Percentiles rank a stretch among this genome's conserved stretches.
phyloP scores from a whole-genome alignment of 2,888 invertebrate species.

The Drosophila sordidapex region DNA sequence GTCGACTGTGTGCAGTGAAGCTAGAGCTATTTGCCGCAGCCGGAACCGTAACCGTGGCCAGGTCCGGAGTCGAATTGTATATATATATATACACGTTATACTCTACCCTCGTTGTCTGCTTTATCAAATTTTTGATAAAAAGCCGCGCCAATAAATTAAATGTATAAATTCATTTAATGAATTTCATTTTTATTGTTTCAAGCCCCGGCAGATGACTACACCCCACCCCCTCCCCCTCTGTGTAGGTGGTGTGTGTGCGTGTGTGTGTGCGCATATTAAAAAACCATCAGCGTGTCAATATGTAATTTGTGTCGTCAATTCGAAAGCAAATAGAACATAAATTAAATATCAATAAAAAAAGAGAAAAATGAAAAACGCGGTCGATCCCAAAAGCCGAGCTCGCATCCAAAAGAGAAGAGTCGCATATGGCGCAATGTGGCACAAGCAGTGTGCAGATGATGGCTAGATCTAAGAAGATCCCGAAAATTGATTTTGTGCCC shows the following conservation, averaged over 20 bases:
- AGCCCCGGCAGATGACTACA: conserved; percentile 56
- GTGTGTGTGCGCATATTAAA: conserved; percentile 75
- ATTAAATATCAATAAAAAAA: conserved; percentile 72
- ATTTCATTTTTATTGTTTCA: conserved; percentile 76
- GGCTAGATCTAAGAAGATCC: conserved; percentile 53
- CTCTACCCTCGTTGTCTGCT: conserved; percentile 40
- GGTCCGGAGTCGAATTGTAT: conserved; percentile 7
- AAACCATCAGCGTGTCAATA: conserved; percentile 82
- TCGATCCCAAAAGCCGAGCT: conserved; percentile 32
- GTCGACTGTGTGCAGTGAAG: conserved; percentile 74
- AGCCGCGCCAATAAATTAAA: conserved; percentile 78
- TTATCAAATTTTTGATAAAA: conserved; percentile 82
- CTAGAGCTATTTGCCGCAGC: conserved; percentile 27
- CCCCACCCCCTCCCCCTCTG: conserved; percentile 14
- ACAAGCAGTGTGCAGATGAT: conserved; percentile 12
- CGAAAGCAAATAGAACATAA: conserved; percentile 75
- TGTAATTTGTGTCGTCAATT: conserved; percentile 79
- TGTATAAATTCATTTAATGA: conserved; percentile 81
- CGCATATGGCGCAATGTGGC: conserved; percentile 41
- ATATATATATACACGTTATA: conserved; percentile 12
- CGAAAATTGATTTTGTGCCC: conserved; percentile 65
- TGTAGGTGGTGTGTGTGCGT: conserved; percentile 23
- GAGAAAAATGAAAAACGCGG: conserved; percentile 15
- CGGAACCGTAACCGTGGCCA: conserved; percentile 11
- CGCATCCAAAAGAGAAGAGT: conserved; percentile 1